A percentile compares a stretch with the other conserved stretches of the same genome.
phyloP scores from a whole-genome alignment of 2,888 invertebrate genomes.

The Atherix ibis region DNA sequence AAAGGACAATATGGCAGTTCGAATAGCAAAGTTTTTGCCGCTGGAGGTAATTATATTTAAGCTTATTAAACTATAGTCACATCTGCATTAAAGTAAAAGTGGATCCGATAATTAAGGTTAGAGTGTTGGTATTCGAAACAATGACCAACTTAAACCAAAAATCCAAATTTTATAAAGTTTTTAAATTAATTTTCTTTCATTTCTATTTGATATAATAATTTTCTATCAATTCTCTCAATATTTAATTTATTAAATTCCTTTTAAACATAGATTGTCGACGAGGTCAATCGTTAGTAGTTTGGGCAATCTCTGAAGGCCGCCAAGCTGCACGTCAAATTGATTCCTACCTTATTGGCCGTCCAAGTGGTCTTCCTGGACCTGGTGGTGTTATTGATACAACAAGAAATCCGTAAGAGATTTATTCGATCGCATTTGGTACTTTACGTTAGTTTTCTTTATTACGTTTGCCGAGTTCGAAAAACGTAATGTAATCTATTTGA shows the following conservation, averaged over 20 bases:
- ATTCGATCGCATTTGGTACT: no score
- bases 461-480: not conserved
- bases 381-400: constrained; percentile 61
- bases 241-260: not conserved
- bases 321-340: constrained; percentile 94
- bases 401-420: constrained; percentile 11
- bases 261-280: constrained; percentile 72
- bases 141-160: no score
- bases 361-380: constrained; percentile 74
- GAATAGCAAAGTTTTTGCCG: constrained; percentile 77
- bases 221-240: no score
- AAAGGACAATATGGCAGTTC: constrained; percentile 63
- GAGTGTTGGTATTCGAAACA: no score
- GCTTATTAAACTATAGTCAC: not conserved
- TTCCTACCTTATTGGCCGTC: constrained; percentile 52
- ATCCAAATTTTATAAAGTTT: not conserved
- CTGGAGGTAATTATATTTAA: constrained; percentile 55
- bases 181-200: not conserved
- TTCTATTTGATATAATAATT: not conserved
- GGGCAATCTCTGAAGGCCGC: constrained; percentile 97
- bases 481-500: no score
- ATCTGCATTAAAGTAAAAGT: no score
- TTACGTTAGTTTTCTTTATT: not conserved
- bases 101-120: no score
- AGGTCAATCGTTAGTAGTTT: constrained; percentile 97